A percentile compares a stretch with the other conserved stretches of the same genome.
These are phyloP conservation scores for Toxotes jaculatrix DNA, from an alignment of 2,113 vertebrate species.

Conservation along the genomic window DNA sequence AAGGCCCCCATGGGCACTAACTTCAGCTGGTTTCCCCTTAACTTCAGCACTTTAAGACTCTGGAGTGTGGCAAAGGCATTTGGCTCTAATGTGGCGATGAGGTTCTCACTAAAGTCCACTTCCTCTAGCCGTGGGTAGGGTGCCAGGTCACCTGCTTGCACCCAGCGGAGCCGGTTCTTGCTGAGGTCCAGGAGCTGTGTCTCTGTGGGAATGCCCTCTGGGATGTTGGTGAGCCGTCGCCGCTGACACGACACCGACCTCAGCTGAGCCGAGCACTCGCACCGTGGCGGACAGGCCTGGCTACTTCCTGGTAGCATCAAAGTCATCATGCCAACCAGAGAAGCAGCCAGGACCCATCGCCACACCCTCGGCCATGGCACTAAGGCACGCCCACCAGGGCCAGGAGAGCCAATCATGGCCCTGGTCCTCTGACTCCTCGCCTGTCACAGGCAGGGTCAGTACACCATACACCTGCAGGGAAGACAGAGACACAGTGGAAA, in stretches of 20 bases:
- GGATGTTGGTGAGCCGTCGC: conserved; percentile 90
- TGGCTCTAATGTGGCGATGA: conserved; percentile 92
- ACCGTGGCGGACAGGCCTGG: conserved; percentile 90
- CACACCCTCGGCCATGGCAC: conserved; percentile 80
- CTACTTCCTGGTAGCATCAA: conserved; percentile 78
- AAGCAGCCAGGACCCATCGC: conserved; percentile 74
- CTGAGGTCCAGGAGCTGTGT: conserved; percentile 93
- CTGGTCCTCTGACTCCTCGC: conserved; percentile 83
- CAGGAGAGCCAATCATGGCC: conserved; percentile 85
- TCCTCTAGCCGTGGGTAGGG: conserved; percentile 92
- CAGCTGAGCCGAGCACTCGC: conserved; percentile 90
- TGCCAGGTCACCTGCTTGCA: conserved; percentile 91
- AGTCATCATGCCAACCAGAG: conserved; percentile 67
- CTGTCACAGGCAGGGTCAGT: conserved; percentile 83
- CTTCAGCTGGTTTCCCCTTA: conserved; percentile 94
- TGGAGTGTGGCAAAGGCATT: conserved; percentile 93
- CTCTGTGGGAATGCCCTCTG: conserved; percentile 95
- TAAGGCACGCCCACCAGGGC: conserved; percentile 82
- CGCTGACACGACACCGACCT: conserved; percentile 92
- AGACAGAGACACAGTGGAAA: not conserved
- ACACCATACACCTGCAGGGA: conserved; percentile 83
- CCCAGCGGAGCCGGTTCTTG: conserved; percentile 95
- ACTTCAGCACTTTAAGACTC: conserved; percentile 88
- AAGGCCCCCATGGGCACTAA: conserved; percentile 94
- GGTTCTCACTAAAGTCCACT: conserved; percentile 96